These are phyloP conservation scores for Prosapia bicincta DNA, from an alignment of 2,888 invertebrate species.

Conservation along the genomic window DNA sequence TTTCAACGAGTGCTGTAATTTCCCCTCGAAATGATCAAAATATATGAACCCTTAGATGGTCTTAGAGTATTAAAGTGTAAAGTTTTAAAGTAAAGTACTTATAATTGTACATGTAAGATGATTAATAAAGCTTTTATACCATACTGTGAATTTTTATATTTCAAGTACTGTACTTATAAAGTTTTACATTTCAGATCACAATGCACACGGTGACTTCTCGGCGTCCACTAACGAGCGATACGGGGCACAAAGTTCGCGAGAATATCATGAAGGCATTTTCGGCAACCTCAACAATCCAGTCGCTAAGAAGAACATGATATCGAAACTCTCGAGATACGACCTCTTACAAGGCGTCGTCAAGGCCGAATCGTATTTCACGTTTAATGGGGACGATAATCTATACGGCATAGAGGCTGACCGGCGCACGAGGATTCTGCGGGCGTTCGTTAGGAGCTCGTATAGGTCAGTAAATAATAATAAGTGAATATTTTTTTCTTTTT, in stretches of 20 bases:
- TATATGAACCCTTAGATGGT: no score
- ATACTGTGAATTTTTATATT: no score
- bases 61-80: no score
- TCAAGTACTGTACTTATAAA: no score
- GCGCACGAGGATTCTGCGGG: conserved; percentile 80
- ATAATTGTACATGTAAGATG: no score
- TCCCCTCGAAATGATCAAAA: no score
- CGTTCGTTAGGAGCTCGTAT: conserved; percentile 92
- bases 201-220: not conserved
- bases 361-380: conserved; percentile 88
- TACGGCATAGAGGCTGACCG: conserved; percentile 91
- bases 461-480: no score
- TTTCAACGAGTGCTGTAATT: no score
- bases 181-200: not conserved
- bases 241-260: not conserved
- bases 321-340: conserved; percentile 67
- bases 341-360: conserved; percentile 87
- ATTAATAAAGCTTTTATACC: no score
- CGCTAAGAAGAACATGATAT: conserved; percentile 38
- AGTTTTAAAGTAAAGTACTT: no score
- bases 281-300: not conserved
- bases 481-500: no score
- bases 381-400: conserved; percentile 86
- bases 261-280: not conserved
- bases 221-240: not conserved